Conservation (phyloP, 2,888 invertebrate genomes). For the Gortyna flavago region DNA sequence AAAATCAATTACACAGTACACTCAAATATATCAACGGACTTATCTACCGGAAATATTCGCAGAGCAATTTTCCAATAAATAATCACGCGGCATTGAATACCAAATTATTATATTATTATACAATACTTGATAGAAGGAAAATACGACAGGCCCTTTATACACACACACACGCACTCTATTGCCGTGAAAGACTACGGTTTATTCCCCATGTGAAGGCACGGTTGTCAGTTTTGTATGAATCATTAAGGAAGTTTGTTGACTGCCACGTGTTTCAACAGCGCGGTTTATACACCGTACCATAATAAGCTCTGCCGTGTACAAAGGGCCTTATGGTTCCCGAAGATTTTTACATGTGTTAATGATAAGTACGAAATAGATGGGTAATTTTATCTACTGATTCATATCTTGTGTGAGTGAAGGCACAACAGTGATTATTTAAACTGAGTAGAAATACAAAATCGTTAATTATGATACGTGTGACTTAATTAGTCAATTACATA, state of each 20-base stretch:
- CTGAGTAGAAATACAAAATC: too few species aligned
- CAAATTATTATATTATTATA: constrained; percentile 16
- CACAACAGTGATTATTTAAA: neutral
- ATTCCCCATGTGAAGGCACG: too few species aligned
- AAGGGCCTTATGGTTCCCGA: neutral
- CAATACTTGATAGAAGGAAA: constrained; percentile 3
- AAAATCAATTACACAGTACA: constrained; percentile 16
- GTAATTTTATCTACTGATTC: neutral
- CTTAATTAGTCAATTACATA: too few species aligned
- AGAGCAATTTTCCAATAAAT: constrained; percentile 40
- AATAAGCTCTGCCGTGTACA: too few species aligned
- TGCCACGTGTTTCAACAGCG: too few species aligned
- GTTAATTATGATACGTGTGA: too few species aligned
- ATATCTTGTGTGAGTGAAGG: neutral
- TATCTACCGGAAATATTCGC: constrained; percentile 25
- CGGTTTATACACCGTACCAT: too few species aligned
- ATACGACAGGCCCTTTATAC: neutral
- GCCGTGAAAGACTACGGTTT: neutral
- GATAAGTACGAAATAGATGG: too few species aligned
- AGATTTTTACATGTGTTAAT: constrained; percentile 21
- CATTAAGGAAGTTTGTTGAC: too few species aligned
- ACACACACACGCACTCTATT: neutral
- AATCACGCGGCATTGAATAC: constrained; percentile 30
- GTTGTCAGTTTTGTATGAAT: neutral
- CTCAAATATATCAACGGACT: constrained; percentile 3